Evolutionary conservation across 2,113 vertebrate genomes (phyloP), one percentile per base, ranked within the genome.

Genomic region (Callipepla squamata): DNA sequence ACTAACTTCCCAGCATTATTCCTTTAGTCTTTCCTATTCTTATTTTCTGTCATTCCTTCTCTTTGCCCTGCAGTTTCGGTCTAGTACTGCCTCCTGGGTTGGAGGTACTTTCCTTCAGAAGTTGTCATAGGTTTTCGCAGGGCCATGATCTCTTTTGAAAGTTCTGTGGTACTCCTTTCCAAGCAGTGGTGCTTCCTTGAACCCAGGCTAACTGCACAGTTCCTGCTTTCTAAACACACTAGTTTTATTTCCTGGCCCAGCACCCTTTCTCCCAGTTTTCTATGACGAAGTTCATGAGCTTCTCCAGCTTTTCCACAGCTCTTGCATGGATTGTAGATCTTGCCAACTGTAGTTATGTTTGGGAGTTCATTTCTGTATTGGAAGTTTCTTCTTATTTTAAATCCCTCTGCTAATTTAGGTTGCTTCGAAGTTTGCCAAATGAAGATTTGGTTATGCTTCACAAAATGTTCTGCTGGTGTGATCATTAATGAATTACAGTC

Each of bases 351-450:
- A 59, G 30, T 80, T 69, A 38, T 15, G 45, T 9, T 30, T 92
- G 28, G 59, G 53, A 85, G 59, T 80, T 92, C 57, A 51, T 87
- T 13, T 80, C 32, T 47, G 0, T 55, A 25, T 80, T 77, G 32
- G 63, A 95, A 87, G 45, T 40, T 73, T 84, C 58, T 78, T 95
- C 70, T 73, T 69, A 69, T 86, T 69, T 82, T 58, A 58, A 66
- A 32, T 82, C 59, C 32, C 0, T 73, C 40, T 87, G 84, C 88
- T 85, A 85, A 91, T 87, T 82, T 63, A 63, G 38, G 13, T 74
- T 89, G 63, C 87, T 93, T 94, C 93, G 84, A 96, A 93, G 85
- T 95, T 79, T 91, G 38, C 34, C 38, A 42, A 50, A 23, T 47
- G 63, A 66, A 79, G 40, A 51, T 17, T 53, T 83, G 30, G 13